Evolutionary conservation across 2,888 invertebrate genomes (phyloP), one percentile per base, ranked within the genome.

Genomic region (Lacanobia wlatinum): DNA sequence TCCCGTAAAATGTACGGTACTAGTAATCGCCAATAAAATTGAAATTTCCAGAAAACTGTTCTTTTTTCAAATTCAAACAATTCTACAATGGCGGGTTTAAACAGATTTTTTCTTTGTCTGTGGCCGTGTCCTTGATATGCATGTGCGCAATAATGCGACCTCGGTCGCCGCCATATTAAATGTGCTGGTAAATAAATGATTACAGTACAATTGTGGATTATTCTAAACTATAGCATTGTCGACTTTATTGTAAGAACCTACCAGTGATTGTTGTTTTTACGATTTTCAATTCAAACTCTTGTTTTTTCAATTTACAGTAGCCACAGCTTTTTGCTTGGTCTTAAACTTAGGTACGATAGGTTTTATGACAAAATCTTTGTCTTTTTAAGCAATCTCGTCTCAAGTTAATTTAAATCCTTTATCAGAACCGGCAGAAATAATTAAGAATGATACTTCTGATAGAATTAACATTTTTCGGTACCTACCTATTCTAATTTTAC

Each of bases 141-240:
- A 69, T 76, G 56, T 76, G 83, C 82, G 80, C 80, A 79, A 14
- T 76, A 63, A n/a, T 21, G 18, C 18, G 82, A 70, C 84, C 82
- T 83, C 73, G 70, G 1, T 10, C 10, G 64, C 43, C 61, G 67
- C 72, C 64, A 70, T 70, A 52, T 78, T 70, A 53, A 70, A 77
- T 63, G 53, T 62, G 60, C 53, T 73, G 18, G 56, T 52, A 73
- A 68, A 74, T 70, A 83, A 78, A 56, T 69, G 66, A 78, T 73
- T 68, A 82, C 52, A 28, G 40, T 48, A 63, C 43, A 46, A 56
- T 43, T 40, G 67, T 66, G 48, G 70, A 70, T 77, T 82, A 82
- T 68, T 69, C 50, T 69, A 69, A 52, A 62, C 10, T 55, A 50
- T 18, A 18, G 16, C 28, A 60, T 61, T 46, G 16, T 18, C 40